Percentiles rank a stretch among this genome's conserved stretches.
phyloP scores from a whole-genome alignment of 2,113 vertebrate genomes.

The Pholis gunnellus region DNA sequence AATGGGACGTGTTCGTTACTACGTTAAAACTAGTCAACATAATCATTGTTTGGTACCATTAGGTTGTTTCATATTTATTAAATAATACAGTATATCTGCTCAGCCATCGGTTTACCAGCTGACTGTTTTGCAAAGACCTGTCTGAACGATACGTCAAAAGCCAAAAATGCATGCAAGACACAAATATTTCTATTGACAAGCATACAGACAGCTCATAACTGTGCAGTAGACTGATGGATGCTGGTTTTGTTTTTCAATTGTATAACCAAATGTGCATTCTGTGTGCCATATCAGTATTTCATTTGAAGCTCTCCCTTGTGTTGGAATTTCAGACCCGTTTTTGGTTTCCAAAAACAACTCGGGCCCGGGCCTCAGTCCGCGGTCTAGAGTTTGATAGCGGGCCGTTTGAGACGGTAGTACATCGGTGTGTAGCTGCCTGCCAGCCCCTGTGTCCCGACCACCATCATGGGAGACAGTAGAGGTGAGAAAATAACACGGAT shows the following conservation, averaged over 20 bases:
- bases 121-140: slow-evolving; percentile 24
- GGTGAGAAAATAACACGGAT: slow-evolving; percentile 71
- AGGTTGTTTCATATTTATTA: not conserved
- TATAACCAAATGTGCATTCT: not conserved
- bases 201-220: accelerated
- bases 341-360: slow-evolving; percentile 75
- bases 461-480: slow-evolving; percentile 86
- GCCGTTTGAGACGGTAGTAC: slow-evolving; percentile 52
- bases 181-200: not conserved
- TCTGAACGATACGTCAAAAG: slow-evolving; percentile 26
- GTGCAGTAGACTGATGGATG: not conserved
- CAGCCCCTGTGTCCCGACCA: slow-evolving; percentile 24
- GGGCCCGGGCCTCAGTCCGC: slow-evolving; percentile 85
- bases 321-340: slow-evolving; percentile 76
- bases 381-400: slow-evolving; percentile 80
- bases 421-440: slow-evolving; percentile 47
- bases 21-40: not conserved
- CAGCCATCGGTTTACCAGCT: slow-evolving; percentile 30
- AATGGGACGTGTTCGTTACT: not conserved
- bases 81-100: accelerated
- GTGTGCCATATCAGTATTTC: not conserved
- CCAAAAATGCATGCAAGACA: slow-evolving; percentile 9
- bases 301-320: slow-evolving; percentile 40
- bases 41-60: not conserved
- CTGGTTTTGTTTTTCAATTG: not conserved